phyloP scores from a whole-genome alignment of 2,113 vertebrate species.

The Archilochus colubris region DNA sequence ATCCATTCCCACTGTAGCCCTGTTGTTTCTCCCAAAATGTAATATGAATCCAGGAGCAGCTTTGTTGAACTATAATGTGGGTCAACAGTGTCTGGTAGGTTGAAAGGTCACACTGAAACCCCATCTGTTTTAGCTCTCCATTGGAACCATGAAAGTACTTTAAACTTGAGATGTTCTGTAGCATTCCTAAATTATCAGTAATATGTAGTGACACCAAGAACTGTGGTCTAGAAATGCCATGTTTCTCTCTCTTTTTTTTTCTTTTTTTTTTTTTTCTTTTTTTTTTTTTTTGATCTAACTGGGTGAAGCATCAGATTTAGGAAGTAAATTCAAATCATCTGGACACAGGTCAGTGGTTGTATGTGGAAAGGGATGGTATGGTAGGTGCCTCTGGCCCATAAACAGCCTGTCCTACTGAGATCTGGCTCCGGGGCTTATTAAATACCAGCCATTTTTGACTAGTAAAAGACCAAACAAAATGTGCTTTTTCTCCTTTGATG shows the following conservation, averaged over 20 bases:
- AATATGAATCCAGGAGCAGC: conserved; percentile 54
- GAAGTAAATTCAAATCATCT: conserved; percentile 63
- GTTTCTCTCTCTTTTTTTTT: not conserved
- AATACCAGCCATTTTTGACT: conserved; percentile 64
- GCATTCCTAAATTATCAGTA: conserved; percentile 62
- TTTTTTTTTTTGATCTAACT: conserved; percentile 37
- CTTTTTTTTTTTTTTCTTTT: not conserved
- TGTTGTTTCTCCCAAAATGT: not conserved
- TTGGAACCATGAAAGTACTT: conserved; percentile 63
- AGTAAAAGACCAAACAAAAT: conserved; percentile 80
- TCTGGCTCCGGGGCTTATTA: conserved; percentile 78
- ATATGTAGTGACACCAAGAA: conserved; percentile 73
- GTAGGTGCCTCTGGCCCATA: conserved; percentile 53
- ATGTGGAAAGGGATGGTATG: not conserved
- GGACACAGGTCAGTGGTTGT: conserved; percentile 49
- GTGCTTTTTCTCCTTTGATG: conserved; percentile 66
- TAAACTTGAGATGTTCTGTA: conserved; percentile 67
- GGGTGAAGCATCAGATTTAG: conserved; percentile 26
- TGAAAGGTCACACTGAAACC: conserved; percentile 62
- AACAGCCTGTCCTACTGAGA: conserved; percentile 64
- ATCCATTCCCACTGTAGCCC: conserved; percentile 5
- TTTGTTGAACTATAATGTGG: conserved; percentile 55
- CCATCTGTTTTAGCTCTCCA: conserved; percentile 69
- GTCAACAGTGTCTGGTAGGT: conserved; percentile 56
- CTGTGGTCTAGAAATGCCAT: conserved; percentile 59